These are phyloP conservation scores for Lasioglossum baleicum DNA, from an alignment of 1,140 invertebrate genomes.

Conservation along the genomic window DNA sequence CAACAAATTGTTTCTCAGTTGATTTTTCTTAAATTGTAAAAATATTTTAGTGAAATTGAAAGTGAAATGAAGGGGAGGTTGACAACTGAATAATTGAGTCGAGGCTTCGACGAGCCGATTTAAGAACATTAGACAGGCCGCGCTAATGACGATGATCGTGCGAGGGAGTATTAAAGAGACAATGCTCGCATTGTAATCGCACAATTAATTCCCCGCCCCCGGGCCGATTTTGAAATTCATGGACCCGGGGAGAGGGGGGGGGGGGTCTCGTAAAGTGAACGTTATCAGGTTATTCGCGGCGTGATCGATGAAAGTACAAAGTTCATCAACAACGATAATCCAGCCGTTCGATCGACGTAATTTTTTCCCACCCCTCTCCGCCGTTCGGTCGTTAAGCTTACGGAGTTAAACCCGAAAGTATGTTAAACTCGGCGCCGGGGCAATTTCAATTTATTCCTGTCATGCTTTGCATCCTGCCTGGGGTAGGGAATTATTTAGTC, in stretches of 20 bases:
- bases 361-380: neutral
- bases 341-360: neutral
- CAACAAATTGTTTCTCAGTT: no score
- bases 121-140: neutral
- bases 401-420: conserved; percentile 26
- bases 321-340: conserved; percentile 9
- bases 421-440: conserved; percentile 47
- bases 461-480: conserved; percentile 46
- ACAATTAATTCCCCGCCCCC: neutral
- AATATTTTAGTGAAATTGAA: no score
- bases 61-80: no score
- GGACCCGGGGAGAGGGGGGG: neutral
- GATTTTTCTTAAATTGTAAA: no score
- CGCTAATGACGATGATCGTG: no score
- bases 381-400: conserved; percentile 20
- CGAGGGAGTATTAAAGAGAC: neutral
- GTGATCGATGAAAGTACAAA: neutral
- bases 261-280: neutral
- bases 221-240: neutral
- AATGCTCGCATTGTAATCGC: neutral
- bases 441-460: conserved; percentile 65
- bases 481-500: conserved; percentile 44
- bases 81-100: no score
- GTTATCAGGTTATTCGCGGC: neutral
- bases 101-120: no score